These are phyloP conservation scores for Todiramphus chloris DNA, from an alignment of 2,113 vertebrate species.

Conservation along the genomic window DNA sequence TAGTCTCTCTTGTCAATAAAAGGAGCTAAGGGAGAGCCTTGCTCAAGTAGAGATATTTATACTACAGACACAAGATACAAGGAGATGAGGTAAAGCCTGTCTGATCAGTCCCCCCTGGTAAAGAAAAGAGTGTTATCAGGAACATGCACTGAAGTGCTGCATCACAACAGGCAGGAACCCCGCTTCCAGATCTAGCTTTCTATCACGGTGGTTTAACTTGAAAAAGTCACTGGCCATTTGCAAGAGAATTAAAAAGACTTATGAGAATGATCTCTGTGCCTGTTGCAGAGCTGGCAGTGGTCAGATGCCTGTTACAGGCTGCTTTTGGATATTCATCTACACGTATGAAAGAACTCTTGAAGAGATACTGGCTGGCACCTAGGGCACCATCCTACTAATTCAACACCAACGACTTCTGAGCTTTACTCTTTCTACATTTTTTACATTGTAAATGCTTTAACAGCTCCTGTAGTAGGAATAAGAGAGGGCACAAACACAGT, in stretches of 20 bases:
- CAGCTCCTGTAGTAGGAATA: neutral
- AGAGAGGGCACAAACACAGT: neutral
- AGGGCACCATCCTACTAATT: neutral
- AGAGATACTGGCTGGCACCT: neutral
- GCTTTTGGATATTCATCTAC: neutral
- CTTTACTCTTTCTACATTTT: neutral
- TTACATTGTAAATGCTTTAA: neutral
- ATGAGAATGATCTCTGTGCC: accelerated
- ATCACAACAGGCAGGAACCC: neutral
- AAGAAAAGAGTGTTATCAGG: neutral
- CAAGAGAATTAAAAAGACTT: neutral
- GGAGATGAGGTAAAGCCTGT: neutral
- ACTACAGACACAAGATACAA: neutral
- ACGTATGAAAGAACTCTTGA: neutral
- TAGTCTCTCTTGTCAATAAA: neutral
- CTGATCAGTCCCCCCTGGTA: neutral
- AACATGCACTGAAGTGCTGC: neutral
- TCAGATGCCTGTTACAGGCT: neutral
- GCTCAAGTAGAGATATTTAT: neutral
- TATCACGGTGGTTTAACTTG: neutral
- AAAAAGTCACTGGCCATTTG: neutral
- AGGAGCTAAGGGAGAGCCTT: neutral
- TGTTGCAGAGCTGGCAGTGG: neutral
- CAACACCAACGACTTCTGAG: neutral
- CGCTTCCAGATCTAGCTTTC: neutral